Conservation (phyloP, 1,140 invertebrate species). For the Stegodyphus mimosarum region DNA sequence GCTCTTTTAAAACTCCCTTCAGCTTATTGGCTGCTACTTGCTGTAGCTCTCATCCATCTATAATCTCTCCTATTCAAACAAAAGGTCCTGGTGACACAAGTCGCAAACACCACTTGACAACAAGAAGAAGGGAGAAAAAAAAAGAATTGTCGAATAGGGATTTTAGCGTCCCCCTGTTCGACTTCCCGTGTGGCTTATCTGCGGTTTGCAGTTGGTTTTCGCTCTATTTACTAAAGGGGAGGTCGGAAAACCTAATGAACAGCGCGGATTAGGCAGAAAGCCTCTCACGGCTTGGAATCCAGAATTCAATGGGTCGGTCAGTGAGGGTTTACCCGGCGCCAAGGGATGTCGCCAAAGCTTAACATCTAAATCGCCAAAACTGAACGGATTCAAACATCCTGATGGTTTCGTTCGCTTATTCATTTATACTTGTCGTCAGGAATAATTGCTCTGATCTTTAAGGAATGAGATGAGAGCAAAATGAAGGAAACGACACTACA, state of each 20-base stretch:
- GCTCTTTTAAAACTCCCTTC: no score
- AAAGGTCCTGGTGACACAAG: neutral
- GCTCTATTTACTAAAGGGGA: constrained; percentile 59
- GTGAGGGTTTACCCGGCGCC: constrained; percentile 33
- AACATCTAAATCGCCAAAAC: constrained; percentile 38
- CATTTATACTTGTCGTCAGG: no score
- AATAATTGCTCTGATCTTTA: no score
- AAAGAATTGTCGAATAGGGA: constrained; percentile 5
- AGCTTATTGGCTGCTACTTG: no score
- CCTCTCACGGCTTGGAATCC: constrained; percentile 5
- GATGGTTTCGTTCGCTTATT: no score
- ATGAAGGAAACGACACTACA: no score
- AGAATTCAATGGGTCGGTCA: constrained; percentile 44
- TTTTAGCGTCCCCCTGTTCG: constrained; percentile 8
- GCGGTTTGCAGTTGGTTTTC: constrained; percentile 58
- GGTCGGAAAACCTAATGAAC: constrained; percentile 58
- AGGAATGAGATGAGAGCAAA: no score
- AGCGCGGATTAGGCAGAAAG: constrained; percentile 37
- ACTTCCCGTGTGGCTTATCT: constrained; percentile 38
- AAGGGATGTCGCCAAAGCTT: constrained; percentile 29
- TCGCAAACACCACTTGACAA: neutral
- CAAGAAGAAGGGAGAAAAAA: neutral
- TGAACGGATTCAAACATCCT: no score
- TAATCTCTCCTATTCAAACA: neutral
- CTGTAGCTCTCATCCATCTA: no score